These are phyloP conservation scores for Campoplex capitator DNA, from an alignment of 2,888 invertebrate genomes.

Conservation along the genomic window DNA sequence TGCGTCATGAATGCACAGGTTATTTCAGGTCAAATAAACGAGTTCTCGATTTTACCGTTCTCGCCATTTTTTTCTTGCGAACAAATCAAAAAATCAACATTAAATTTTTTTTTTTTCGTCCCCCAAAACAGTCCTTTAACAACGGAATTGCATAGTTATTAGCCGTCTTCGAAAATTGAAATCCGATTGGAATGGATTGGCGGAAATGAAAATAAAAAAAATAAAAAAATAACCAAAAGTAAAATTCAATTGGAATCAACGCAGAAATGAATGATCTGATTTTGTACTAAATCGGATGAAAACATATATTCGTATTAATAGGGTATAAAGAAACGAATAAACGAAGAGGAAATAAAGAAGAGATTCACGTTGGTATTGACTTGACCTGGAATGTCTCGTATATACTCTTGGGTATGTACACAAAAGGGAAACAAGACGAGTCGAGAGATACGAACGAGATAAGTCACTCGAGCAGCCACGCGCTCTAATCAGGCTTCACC, in stretches of 20 bases:
- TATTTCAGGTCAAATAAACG: neutral
- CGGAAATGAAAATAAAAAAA: no score
- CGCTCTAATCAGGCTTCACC: constrained; percentile 59
- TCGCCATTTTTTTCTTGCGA: neutral
- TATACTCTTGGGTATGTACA: neutral
- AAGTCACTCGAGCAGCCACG: constrained; percentile 45
- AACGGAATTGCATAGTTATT: no score
- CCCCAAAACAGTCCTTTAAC: no score
- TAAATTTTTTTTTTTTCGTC: neutral
- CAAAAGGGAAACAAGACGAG: constrained; percentile 32
- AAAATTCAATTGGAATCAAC: neutral
- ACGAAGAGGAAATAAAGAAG: neutral
- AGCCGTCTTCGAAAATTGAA: no score
- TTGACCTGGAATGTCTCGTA: constrained; percentile 27
- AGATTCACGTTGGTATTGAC: neutral
- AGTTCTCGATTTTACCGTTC: neutral
- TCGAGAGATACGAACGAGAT: constrained; percentile 57
- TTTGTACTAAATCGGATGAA: neutral
- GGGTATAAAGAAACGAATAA: neutral
- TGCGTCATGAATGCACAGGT: neutral
- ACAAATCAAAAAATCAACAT: neutral
- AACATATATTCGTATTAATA: neutral
- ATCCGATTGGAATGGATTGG: no score
- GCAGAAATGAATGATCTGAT: neutral
- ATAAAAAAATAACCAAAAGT: no score